Evolutionary conservation across 2,888 invertebrate species (phyloP).

Genomic region (Drosophila leonis): DNA sequence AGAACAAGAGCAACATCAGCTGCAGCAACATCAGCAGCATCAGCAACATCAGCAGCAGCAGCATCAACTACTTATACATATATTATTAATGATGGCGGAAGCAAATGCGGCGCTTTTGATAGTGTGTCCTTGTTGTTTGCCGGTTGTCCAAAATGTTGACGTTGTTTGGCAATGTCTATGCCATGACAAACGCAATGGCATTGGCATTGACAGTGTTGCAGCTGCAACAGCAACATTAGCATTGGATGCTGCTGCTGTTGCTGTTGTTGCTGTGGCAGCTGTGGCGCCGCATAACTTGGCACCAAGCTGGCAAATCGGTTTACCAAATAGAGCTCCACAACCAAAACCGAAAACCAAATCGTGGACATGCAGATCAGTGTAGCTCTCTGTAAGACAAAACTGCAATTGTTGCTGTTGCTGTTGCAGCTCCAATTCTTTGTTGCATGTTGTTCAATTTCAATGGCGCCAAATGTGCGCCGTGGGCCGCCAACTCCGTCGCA

Average conservation of each 20-base stretch:
- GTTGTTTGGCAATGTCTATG: slow-evolving; percentile 55
- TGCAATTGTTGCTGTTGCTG: slow-evolving; percentile 29
- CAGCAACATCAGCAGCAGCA: slow-evolving; percentile 26
- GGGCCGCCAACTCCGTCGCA: slow-evolving; percentile 46
- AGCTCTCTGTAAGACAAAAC: slow-evolving; percentile 50
- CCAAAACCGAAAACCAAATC: slow-evolving; percentile 37
- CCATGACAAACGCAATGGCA: slow-evolving; percentile 78
- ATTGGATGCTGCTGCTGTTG: slow-evolving; percentile 49
- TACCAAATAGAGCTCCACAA: slow-evolving; percentile 67
- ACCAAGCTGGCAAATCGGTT: slow-evolving; percentile 78
- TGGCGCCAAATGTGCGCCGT: slow-evolving; percentile 76
- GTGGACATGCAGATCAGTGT: slow-evolving; percentile 36
- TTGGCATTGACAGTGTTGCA: slow-evolving; percentile 66
- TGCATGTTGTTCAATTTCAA: slow-evolving; percentile 74
- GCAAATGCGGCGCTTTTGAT: slow-evolving; percentile 73
- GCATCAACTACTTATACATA: slow-evolving; percentile 38
- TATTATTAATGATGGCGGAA: slow-evolving; percentile 79
- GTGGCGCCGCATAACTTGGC: slow-evolving; percentile 76
- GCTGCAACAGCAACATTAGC: slow-evolving; percentile 40
- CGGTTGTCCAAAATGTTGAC: slow-evolving; percentile 67
- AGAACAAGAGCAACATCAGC: slow-evolving; percentile 64
- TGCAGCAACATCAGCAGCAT: slow-evolving; percentile 49
- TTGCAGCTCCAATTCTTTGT: slow-evolving; percentile 64
- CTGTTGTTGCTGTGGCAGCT: slow-evolving; percentile 40
- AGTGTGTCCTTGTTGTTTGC: slow-evolving; percentile 60